Evolutionary conservation across 2,113 vertebrate genomes (phyloP).

Genomic region (Mustela nigripes): DNA sequence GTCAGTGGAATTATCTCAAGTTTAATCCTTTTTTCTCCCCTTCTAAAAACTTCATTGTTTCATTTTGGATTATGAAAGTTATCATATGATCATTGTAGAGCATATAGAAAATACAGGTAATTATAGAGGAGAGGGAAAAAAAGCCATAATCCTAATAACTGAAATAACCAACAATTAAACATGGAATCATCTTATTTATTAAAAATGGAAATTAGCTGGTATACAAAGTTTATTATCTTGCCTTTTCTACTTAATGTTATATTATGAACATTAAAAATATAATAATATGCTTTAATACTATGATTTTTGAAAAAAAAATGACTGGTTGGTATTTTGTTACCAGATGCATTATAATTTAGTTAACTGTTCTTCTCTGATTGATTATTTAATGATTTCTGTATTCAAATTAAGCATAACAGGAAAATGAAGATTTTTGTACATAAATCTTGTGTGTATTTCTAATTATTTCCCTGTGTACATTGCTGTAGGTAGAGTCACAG

Average conservation of each 20-base stretch:
- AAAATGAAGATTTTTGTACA: neutral
- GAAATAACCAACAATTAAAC: constrained; percentile 2
- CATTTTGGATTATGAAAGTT: constrained; percentile 5
- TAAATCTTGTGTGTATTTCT: neutral
- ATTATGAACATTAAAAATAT: neutral
- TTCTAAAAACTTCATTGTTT: neutral
- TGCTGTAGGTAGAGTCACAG: neutral
- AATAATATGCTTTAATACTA: neutral
- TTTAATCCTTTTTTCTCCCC: neutral
- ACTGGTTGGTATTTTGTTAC: neutral
- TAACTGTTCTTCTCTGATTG: constrained; percentile 32
- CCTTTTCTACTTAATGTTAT: neutral
- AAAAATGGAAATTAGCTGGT: constrained; percentile 16
- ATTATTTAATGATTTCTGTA: constrained; percentile 51
- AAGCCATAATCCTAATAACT: neutral
- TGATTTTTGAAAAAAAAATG: neutral
- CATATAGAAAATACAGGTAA: constrained; percentile 11
- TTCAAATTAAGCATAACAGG: neutral
- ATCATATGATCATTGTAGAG: neutral
- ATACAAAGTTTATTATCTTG: constrained; percentile 7
- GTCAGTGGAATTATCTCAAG: neutral
- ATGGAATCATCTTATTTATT: neutral
- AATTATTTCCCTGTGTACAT: constrained; percentile 14
- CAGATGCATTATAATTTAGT: neutral
- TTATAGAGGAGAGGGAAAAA: neutral